Conservation (phyloP, 2,888 invertebrate species). For the Macrosiphum euphorbiae region DNA sequence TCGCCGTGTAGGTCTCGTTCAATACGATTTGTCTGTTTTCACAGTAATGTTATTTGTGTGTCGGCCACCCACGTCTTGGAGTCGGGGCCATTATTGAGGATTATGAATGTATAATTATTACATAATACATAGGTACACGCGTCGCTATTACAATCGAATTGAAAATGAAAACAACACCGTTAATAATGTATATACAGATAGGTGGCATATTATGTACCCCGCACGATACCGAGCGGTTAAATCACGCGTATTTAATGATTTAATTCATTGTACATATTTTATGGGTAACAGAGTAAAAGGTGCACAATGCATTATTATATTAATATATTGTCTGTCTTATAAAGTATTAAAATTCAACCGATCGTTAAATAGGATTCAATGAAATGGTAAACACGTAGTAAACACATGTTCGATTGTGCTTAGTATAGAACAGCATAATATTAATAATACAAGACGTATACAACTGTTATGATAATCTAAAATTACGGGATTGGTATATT, state of each 20-base stretch:
- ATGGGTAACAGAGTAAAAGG: background rate
- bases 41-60: background rate
- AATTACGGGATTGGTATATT: background rate
- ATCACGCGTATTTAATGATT: background rate
- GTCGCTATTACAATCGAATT: background rate
- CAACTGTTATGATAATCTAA: background rate
- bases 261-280: background rate
- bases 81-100: background rate
- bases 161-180: background rate
- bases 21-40: background rate
- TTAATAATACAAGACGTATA: background rate
- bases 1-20: background rate
- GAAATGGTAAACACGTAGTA: background rate
- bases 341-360: background rate
- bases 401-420: background rate
- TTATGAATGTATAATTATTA: constrained; percentile 6
- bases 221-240: background rate
- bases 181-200: background rate
- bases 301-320: background rate
- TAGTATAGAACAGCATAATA: background rate
- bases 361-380: background rate
- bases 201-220: background rate
- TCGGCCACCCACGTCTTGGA: background rate
- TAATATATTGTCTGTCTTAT: background rate
- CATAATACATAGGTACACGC: background rate